Percentiles rank a stretch among this genome's conserved stretches.
Conservation (phyloP, 2,113 vertebrate species). For the Andinoacara biseriatus region DNA sequence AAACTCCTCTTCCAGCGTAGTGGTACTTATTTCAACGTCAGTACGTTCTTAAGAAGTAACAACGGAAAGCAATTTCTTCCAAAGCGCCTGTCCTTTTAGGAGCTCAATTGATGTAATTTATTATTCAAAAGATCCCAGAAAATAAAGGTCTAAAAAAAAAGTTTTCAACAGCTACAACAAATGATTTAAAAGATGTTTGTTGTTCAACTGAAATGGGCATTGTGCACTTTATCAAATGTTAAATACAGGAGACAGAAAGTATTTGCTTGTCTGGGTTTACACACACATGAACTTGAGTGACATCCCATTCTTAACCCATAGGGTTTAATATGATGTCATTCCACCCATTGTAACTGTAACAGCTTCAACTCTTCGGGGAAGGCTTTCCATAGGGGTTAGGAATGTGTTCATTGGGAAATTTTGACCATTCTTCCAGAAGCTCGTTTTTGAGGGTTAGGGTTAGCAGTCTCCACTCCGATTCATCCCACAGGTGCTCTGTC, state of each 20-base stretch:
- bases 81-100: neutral
- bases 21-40: neutral
- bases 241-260: neutral
- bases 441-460: no score
- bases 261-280: no score
- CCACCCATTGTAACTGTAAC: no score
- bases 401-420: no score
- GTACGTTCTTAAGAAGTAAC: neutral
- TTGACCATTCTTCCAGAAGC: no score
- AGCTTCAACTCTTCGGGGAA: no score
- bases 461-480: no score
- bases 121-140: neutral
- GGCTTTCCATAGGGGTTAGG: no score
- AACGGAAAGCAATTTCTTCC: neutral
- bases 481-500: no score
- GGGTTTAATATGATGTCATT: no score
- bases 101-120: neutral
- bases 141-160: neutral
- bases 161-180: neutral
- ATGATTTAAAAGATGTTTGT: neutral
- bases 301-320: no score
- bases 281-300: no score
- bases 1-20: neutral
- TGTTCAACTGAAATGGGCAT: neutral
- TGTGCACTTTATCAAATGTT: neutral